A percentile compares a stretch with the other conserved stretches of the same genome.
Evolutionary conservation across 2,888 invertebrate species (phyloP).

Genomic region (Lucinisca nassula): DNA sequence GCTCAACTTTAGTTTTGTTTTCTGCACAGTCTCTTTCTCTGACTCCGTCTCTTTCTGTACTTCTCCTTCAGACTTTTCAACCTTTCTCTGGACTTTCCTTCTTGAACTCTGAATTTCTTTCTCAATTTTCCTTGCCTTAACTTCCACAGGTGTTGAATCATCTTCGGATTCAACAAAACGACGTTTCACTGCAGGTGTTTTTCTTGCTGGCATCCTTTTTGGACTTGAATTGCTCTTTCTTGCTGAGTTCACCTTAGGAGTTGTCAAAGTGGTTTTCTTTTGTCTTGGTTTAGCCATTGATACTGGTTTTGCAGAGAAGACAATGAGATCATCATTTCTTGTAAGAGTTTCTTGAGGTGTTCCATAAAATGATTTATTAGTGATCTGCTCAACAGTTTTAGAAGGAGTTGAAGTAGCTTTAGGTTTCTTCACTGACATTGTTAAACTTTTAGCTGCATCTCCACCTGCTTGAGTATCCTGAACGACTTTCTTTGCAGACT

Average conservation of each 20-base stretch:
- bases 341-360: slow-evolving; percentile 55
- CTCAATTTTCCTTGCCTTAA: background rate
- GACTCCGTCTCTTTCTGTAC: background rate
- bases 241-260: slow-evolving; percentile 31
- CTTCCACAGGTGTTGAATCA: background rate
- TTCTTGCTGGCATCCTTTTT: slow-evolving; percentile 27
- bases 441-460: background rate
- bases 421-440: background rate
- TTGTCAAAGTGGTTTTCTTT: slow-evolving; percentile 11
- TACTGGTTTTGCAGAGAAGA: slow-evolving; percentile 42
- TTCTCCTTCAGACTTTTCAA: background rate
- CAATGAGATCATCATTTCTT: slow-evolving; percentile 37
- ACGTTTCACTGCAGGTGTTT: slow-evolving; percentile 44
- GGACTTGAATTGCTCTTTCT: slow-evolving; percentile 17
- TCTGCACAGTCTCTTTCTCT: background rate
- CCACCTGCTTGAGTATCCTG: background rate
- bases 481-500: slow-evolving; percentile 11
- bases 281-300: slow-evolving; percentile 12
- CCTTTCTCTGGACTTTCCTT: background rate
- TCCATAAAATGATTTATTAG: slow-evolving; percentile 61
- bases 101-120: background rate
- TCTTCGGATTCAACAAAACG: background rate
- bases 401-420: slow-evolving; percentile 57
- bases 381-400: slow-evolving; percentile 43
- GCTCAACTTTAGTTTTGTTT: slow-evolving; percentile 14